Base-by-base conservation (phyloP, 2,888 invertebrate genomes). In the Cyaniris semiargus region DNA sequence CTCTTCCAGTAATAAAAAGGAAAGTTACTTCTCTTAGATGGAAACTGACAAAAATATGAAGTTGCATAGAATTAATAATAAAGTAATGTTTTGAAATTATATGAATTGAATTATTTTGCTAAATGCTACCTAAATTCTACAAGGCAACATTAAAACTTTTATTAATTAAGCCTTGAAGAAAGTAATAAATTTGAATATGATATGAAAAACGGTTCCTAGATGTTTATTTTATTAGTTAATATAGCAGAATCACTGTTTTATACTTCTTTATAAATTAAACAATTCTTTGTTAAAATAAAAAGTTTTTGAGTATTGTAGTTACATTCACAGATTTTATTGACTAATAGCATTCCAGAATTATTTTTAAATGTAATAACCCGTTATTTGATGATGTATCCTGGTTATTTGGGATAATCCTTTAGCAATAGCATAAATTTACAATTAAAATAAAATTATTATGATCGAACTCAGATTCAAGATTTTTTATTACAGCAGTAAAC, bases 61-160 rank as follows among this genome's bases (percentile, higher is more conserved):
- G 58, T 58, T n/a, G 58, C 21, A 21, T 58, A 58, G 10, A 58
- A 21, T 58, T 3, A 21, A 21, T 34, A 34, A 34, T 34, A 34
- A 7, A 7, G 8, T 21, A 58, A 4, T n/a, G 6, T 7, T 58
- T 21, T 10, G 3, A 21, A 58, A 58, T 21, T 21, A 58, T 21
- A 7, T 58, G 21, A 58, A 58, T 21, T 58, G 2, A 58, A 58
- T 58, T 8, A 58, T 10, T 21, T 58, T 1, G n/a, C n/a, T 60
- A 60, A 21, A n/a, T 1, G 18, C n/a, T 60, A 60, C 3, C 23
- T 23, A 27, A 66, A 23, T 27, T 23, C 10, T n/a, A 27, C 60
- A 66, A 66, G 60, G 27, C 27, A 66, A 66, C 60, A 66, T 66
- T 23, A 23, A 15, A 66, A 66, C 60, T 27, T 66, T 27, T 66